Conservation (phyloP, 2,113 vertebrate genomes). For the Rutilus rutilus region DNA sequence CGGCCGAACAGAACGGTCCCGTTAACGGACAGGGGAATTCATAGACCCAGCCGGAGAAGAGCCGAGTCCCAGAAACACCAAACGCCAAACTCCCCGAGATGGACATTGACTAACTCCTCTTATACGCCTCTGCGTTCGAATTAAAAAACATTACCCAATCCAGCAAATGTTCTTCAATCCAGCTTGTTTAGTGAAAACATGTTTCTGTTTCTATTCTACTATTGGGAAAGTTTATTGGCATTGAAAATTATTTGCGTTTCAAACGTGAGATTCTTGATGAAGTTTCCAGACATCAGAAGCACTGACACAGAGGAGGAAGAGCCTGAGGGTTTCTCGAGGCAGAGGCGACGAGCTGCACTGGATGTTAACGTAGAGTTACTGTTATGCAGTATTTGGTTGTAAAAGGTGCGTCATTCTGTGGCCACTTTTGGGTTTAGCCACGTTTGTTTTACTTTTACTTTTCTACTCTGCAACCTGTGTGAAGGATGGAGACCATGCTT, state of each 20-base stretch:
- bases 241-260: too few relatives aligned
- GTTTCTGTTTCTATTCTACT: too few relatives aligned
- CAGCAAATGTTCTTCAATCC: constrained; percentile 58
- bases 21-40: constrained; percentile 82
- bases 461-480: constrained; percentile 61
- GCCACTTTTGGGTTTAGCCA: constrained; percentile 61
- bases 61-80: constrained; percentile 61
- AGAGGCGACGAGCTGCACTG: constrained; percentile 53
- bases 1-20: constrained; percentile 86
- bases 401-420: constrained; percentile 66
- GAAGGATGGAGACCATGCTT: constrained; percentile 55
- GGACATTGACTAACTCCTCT: constrained; percentile 87
- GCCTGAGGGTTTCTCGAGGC: not conserved
- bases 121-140: constrained; percentile 29
- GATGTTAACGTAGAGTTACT: constrained; percentile 65
- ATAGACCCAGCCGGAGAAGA: constrained; percentile 67
- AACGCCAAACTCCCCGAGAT: constrained; percentile 92
- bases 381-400: constrained; percentile 69
- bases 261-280: too few relatives aligned
- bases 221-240: too few relatives aligned
- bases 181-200: too few relatives aligned
- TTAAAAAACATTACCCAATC: constrained; percentile 42
- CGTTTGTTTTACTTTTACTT: constrained; percentile 61
- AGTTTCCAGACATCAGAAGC: too few relatives aligned
- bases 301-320: not conserved